Base-by-base conservation (phyloP, 2,888 invertebrate genomes). In the Polydrusus cervinus region DNA sequence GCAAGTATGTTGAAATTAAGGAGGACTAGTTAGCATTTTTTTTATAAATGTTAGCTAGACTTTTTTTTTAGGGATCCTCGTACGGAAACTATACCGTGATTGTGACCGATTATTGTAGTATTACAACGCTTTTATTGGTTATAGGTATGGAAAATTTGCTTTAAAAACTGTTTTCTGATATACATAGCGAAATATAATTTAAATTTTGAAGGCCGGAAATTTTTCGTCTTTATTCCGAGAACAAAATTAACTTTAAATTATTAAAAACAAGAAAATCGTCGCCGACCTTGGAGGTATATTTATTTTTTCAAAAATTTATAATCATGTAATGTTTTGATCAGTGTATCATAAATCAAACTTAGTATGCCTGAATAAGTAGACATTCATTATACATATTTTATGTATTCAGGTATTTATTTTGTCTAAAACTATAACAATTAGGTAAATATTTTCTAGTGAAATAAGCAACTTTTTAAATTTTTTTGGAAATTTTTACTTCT, bases 261-360 rank as follows among this genome's bases (percentile, higher is more conserved):
- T 11, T 30, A 30, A 25, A 53, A 53, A 18, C 13, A 30, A 13
- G 53, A 11, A 25, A 30, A 53, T 53, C 20, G n/a, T 25, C 7
- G 25, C 25, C 53, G 25, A 53, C 53, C 53, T 53, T 53, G 53
- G 20, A n/a, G 53, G 11, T n/a, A 30, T 53, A n/a, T 53, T 30
- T 53, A 53, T 30, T 53, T 53, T 53, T 53, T 25, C 5, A 13
- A 53, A 53, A 53, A 25, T 53, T 53, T 51, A 53, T 34, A 25
- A 25, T 25, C 34, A 34, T 34, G 10, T 34, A 34, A 9, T 8
- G 34, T 34, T 34, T 6, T 30, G 20, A 30, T 25, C 53, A 30
- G 25, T n/a, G 30, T n/a, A 25, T 30, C 11, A 53, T 30, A 53
- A 53, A 53, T 16, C 20, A 3, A 53, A 53, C 30, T 53, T 30